Percentiles rank a stretch among this genome's conserved stretches.
Conservation (phyloP, 2,113 vertebrate genomes). For the Brachirus orientalis region DNA sequence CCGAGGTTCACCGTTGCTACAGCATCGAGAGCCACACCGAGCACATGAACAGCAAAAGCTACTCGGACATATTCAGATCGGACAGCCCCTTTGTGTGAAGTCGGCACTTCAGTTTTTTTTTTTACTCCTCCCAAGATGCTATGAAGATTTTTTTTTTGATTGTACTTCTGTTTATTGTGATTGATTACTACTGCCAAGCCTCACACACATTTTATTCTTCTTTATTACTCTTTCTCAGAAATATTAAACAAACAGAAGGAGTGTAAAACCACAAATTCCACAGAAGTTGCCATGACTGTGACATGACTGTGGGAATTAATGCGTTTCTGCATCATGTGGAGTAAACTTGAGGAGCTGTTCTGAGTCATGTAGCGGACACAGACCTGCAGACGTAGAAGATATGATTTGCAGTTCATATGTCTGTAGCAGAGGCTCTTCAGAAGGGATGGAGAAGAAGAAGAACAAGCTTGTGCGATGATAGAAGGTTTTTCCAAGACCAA, state of each 20-base stretch:
- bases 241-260: not conserved
- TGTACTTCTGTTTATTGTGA: not conserved
- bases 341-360: slow-evolving; percentile 13
- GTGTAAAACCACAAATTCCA: not conserved
- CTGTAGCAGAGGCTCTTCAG: not conserved
- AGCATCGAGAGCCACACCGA: slow-evolving; percentile 90
- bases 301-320: slow-evolving; percentile 1
- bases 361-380: not conserved
- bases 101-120: not conserved
- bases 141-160: slow-evolving; percentile 12
- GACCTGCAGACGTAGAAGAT: not conserved
- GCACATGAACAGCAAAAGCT: slow-evolving; percentile 91
- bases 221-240: slow-evolving; percentile 9
- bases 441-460: not conserved
- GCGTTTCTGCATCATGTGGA: slow-evolving; percentile 17
- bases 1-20: slow-evolving; percentile 90
- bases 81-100: slow-evolving; percentile 89
- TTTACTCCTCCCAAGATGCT: not conserved
- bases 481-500: no score
- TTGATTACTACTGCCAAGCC: not conserved
- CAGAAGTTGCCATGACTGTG: no score
- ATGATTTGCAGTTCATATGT: no score
- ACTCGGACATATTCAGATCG: slow-evolving; percentile 85
- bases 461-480: no score
- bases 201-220: not conserved